A percentile compares a stretch with the other conserved stretches of the same genome.
phyloP scores from a whole-genome alignment of 2,113 vertebrate genomes.

The Camarhynchus parvulus region DNA sequence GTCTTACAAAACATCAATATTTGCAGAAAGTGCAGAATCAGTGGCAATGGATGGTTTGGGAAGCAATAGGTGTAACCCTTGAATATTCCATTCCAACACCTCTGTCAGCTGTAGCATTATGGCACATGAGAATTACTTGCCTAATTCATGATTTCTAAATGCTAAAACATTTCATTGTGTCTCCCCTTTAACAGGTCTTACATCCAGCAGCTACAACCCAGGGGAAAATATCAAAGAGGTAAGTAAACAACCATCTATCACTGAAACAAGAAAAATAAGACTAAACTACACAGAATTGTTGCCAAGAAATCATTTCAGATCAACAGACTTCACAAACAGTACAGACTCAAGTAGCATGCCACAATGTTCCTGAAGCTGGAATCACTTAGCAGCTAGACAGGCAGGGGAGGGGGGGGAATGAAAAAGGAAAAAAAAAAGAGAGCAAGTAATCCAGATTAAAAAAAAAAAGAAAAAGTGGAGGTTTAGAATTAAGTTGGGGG shows the following conservation, averaged over 20 bases:
- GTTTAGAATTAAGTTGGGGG: too few species aligned
- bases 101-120: background rate
- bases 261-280: background rate
- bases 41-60: background rate
- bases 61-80: background rate
- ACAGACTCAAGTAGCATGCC: background rate
- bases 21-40: background rate
- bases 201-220: background rate
- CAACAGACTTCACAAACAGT: background rate
- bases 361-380: background rate
- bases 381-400: background rate
- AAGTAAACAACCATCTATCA: background rate
- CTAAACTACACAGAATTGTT: background rate
- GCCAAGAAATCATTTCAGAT: background rate
- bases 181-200: constrained; percentile 47
- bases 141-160: background rate
- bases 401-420: too few species aligned
- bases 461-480: too few species aligned
- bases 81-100: background rate
- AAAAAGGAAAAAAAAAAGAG: background rate
- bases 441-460: background rate
- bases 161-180: background rate
- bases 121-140: background rate
- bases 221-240: constrained; percentile 65
- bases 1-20: background rate